A percentile compares a stretch with the other conserved stretches of the same genome.
Evolutionary conservation across 1,140 invertebrate species (phyloP).

Genomic region (Doryteuthis pealeii): DNA sequence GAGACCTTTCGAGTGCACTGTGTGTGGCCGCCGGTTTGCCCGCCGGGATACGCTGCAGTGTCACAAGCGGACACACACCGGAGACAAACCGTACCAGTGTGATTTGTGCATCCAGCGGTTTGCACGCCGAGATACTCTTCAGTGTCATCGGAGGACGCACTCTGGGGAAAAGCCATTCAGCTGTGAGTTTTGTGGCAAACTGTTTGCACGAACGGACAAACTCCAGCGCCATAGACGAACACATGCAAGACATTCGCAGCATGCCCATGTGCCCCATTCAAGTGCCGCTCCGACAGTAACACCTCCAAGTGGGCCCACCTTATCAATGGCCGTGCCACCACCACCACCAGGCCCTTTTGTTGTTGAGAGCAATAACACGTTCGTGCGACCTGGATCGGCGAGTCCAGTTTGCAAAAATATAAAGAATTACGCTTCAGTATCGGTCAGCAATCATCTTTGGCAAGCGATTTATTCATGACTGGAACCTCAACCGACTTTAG

Average conservation of each 20-base stretch:
- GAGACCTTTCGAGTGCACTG: slow-evolving; percentile 13
- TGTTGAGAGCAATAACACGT: background rate
- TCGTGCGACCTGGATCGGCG: background rate
- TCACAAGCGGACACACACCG: slow-evolving; percentile 20
- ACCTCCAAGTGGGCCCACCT: background rate
- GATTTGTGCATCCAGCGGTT: slow-evolving; percentile 8
- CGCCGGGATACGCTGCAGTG: slow-evolving; percentile 20
- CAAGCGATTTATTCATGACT: background rate
- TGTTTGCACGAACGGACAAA: slow-evolving; percentile 46
- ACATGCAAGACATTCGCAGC: slow-evolving; percentile 47
- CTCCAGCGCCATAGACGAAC: slow-evolving; percentile 79
- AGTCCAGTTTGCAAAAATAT: background rate
- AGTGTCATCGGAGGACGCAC: slow-evolving; percentile 46
- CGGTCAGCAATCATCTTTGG: background rate
- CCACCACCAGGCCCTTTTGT: background rate
- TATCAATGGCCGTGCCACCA: background rate
- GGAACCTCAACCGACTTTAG: too few species aligned
- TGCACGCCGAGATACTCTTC: slow-evolving; percentile 18
- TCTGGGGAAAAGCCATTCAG: slow-evolving; percentile 53
- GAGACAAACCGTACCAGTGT: slow-evolving; percentile 20
- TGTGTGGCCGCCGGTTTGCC: slow-evolving; percentile 40
- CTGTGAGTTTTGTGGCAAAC: slow-evolving; percentile 57
- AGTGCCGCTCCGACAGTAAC: background rate
- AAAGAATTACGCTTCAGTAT: background rate
- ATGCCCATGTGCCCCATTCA: background rate